phyloP scores from a whole-genome alignment of 2,888 invertebrate genomes.

The Euzophera pinguis region DNA sequence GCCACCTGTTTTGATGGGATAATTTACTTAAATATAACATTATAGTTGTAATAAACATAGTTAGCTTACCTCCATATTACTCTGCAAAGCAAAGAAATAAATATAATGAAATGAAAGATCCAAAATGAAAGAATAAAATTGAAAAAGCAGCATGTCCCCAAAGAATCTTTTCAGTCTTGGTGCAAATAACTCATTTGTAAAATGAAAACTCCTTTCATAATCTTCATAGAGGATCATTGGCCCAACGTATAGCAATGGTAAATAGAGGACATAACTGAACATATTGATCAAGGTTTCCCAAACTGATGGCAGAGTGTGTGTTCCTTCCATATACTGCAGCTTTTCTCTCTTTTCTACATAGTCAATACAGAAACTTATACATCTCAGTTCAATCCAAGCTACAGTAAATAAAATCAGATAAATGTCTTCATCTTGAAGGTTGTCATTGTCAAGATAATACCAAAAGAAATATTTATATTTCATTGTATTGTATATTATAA shows the following conservation, averaged over 20 bases:
- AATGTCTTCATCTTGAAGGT: constrained; percentile 70
- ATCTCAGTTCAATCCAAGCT: constrained; percentile 87
- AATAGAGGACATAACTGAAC: constrained; percentile 88
- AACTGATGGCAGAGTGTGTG: constrained; percentile 16
- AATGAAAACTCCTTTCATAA: constrained; percentile 75
- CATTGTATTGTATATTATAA: constrained; percentile 73
- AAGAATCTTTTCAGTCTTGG: constrained; percentile 60
- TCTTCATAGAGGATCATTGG: constrained; percentile 90
- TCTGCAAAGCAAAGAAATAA: constrained; percentile 88
- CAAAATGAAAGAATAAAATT: constrained; percentile 84
- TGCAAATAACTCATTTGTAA: constrained; percentile 34
- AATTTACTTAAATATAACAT: too few relatives aligned
- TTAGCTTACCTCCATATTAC: constrained; percentile 79
- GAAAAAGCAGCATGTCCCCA: constrained; percentile 75
- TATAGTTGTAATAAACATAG: constrained; percentile 7
- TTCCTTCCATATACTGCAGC: constrained; percentile 21
- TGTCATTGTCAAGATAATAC: constrained; percentile 59
- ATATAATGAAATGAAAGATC: constrained; percentile 88
- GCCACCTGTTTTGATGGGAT: too few relatives aligned
- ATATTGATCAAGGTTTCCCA: constrained; percentile 63
- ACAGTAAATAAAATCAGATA: constrained; percentile 77
- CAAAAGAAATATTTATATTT: constrained; percentile 70
- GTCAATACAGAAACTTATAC: constrained; percentile 87
- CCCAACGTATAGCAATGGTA: constrained; percentile 90
- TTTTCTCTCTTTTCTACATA: constrained; percentile 52